These are phyloP conservation scores for Ciconia nigra DNA, from an alignment of 2,797 vertebrate species.

Conservation along the genomic window DNA sequence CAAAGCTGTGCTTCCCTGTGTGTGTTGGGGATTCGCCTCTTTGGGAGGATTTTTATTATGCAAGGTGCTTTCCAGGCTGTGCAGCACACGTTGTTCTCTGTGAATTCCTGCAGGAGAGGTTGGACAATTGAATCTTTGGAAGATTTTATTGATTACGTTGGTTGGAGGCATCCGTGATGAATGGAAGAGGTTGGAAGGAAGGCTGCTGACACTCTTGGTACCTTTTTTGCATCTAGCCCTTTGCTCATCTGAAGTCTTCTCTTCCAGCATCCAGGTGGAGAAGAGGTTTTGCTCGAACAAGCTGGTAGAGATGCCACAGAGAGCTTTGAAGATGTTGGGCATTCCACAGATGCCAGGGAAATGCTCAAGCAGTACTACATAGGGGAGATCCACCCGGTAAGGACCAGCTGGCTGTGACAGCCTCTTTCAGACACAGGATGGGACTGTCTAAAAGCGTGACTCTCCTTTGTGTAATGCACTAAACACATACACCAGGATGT, in stretches of 20 bases:
- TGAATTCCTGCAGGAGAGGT: background rate
- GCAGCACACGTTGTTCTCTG: rapidly evolving
- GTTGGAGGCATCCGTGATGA: background rate
- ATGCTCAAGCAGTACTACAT: conserved; percentile 91
- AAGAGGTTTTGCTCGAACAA: conserved; percentile 93
- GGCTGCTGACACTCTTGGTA: background rate
- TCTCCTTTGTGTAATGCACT: background rate
- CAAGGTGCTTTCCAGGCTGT: background rate
- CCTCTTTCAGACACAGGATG: background rate
- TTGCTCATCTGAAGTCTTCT: conserved; percentile 21
- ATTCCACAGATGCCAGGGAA: conserved; percentile 91
- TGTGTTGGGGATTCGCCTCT: background rate
- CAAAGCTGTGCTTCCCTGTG: background rate
- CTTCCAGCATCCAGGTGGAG: conserved; percentile 92
- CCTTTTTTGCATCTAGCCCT: background rate
- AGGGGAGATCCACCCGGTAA: conserved; percentile 91
- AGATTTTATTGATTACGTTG: background rate
- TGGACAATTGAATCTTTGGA: background rate
- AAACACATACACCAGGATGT: background rate
- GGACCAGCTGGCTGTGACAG: background rate
- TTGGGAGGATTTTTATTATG: background rate
- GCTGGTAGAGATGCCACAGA: conserved; percentile 90
- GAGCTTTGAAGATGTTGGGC: conserved; percentile 95
- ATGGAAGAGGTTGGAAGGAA: background rate
- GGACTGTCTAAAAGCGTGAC: background rate